Evolutionary conservation across 2,113 vertebrate species (phyloP).

Genomic region (Ceyx cyanopectus): DNA sequence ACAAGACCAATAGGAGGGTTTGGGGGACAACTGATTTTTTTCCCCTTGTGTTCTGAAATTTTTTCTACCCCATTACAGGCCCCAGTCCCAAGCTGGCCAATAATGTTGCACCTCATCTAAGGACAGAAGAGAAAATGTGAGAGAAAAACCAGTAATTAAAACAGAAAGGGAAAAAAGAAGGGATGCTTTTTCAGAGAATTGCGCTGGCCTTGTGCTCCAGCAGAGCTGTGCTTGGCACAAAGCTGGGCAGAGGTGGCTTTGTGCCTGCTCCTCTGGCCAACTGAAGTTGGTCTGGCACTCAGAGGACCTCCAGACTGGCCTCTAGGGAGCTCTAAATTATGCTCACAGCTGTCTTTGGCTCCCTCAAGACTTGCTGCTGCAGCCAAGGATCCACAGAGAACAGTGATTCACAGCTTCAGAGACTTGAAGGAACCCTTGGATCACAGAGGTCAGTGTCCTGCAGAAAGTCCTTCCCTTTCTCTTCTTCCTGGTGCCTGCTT

Average conservation of each 20-base stretch:
- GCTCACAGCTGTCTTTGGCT: not conserved
- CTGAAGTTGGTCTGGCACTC: not conserved
- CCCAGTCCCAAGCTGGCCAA: not conserved
- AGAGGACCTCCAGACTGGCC: not conserved
- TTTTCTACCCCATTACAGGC: not conserved
- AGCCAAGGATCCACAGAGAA: not conserved
- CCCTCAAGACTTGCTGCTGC: not conserved
- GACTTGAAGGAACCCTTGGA: not conserved
- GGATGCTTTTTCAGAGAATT: not conserved
- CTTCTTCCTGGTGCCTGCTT: not conserved
- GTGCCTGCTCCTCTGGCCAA: not conserved
- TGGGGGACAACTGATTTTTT: fast-evolving
- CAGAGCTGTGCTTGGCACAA: not conserved
- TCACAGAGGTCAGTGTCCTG: not conserved
- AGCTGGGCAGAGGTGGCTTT: not conserved
- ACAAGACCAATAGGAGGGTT: not conserved
- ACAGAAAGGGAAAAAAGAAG: not conserved
- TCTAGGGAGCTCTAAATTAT: not conserved
- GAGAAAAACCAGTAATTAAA: not conserved
- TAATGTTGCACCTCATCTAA: not conserved
- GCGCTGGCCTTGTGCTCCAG: not conserved
- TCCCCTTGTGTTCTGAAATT: not conserved
- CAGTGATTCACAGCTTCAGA: not conserved
- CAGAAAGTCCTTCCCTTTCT: not conserved
- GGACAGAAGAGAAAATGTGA: not conserved